A percentile compares a stretch with the other conserved stretches of the same genome.
Evolutionary conservation across 1,140 invertebrate species (phyloP).

Genomic region (Stegodyphus mimosarum): DNA sequence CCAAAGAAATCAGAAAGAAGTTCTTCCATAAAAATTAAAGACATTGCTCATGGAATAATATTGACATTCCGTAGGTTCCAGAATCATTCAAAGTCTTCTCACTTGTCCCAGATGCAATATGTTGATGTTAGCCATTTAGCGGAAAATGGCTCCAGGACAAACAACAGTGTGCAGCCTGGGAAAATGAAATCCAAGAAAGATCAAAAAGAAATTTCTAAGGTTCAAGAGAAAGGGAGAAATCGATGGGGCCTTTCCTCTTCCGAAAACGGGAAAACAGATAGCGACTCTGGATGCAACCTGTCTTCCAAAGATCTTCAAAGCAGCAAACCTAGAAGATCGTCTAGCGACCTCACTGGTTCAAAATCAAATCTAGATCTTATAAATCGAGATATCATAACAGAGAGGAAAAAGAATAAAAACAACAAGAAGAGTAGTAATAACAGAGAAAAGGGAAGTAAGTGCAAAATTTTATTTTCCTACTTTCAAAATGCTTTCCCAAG

Average conservation of each 20-base stretch:
- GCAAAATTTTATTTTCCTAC: neutral
- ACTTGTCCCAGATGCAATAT: constrained; percentile 17
- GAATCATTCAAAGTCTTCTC: constrained; percentile 47
- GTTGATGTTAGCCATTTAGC: constrained; percentile 53
- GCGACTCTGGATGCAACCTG: constrained; percentile 31
- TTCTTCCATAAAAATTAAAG: constrained; percentile 53
- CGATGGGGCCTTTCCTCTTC: constrained; percentile 12
- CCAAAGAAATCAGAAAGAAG: constrained; percentile 43
- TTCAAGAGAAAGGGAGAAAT: constrained; percentile 18
- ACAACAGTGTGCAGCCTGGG: neutral
- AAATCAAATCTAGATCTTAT: neutral
- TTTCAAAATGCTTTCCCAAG: neutral
- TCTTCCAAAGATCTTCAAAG: constrained; percentile 12
- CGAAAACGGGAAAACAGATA: constrained; percentile 30
- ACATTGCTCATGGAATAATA: constrained; percentile 53
- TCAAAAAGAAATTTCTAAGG: constrained; percentile 2
- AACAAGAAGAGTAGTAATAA: constrained; percentile 12
- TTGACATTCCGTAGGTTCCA: constrained; percentile 42
- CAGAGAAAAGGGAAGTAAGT: constrained; percentile 48
- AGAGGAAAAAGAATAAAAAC: constrained; percentile 46
- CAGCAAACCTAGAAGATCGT: constrained; percentile 31
- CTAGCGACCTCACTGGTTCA: constrained; percentile 23
- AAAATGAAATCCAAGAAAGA: constrained; percentile 18
- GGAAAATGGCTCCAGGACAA: constrained; percentile 4
- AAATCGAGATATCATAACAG: neutral